A percentile compares a stretch with the other conserved stretches of the same genome.
phyloP scores from a whole-genome alignment of 2,113 vertebrate species.

The Dasyurus viverrinus region DNA sequence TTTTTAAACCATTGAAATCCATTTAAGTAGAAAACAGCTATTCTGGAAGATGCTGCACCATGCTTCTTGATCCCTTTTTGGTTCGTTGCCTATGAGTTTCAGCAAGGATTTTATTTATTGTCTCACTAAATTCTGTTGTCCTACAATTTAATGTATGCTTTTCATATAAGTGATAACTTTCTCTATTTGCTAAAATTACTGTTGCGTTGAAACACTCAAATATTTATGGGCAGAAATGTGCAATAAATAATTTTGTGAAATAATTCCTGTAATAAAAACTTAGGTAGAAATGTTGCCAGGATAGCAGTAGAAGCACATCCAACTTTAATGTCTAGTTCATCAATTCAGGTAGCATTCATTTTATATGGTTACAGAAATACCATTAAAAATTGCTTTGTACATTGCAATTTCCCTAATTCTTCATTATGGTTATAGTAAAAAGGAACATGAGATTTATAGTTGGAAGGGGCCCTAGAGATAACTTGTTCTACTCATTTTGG shows the following conservation, averaged over 20 bases:
- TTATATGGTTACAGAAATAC: constrained; percentile 5
- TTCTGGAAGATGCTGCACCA: not conserved
- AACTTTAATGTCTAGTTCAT: not conserved
- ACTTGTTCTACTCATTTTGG: not conserved
- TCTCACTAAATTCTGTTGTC: constrained; percentile 33
- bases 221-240: constrained; percentile 14
- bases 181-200: constrained; percentile 32
- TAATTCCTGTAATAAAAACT: not conserved
- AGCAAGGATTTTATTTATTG: not conserved
- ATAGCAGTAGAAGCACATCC: not conserved
- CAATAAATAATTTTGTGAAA: constrained; percentile 46
- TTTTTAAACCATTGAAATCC: not conserved
- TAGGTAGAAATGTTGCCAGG: not conserved
- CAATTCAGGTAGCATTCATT: not conserved
- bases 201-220: not conserved
- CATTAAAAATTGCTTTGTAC: not conserved
- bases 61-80: constrained; percentile 17
- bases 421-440: constrained; percentile 23
- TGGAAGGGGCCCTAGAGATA: not conserved
- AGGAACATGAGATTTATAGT: not conserved
- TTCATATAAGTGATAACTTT: constrained; percentile 4
- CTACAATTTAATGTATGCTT: not conserved
- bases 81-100: not conserved
- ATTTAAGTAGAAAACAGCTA: not conserved
- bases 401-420: not conserved